Percentiles rank a stretch among this genome's conserved stretches.
phyloP scores from a whole-genome alignment of 2,113 vertebrate species.

The Hemiprocne comata region DNA sequence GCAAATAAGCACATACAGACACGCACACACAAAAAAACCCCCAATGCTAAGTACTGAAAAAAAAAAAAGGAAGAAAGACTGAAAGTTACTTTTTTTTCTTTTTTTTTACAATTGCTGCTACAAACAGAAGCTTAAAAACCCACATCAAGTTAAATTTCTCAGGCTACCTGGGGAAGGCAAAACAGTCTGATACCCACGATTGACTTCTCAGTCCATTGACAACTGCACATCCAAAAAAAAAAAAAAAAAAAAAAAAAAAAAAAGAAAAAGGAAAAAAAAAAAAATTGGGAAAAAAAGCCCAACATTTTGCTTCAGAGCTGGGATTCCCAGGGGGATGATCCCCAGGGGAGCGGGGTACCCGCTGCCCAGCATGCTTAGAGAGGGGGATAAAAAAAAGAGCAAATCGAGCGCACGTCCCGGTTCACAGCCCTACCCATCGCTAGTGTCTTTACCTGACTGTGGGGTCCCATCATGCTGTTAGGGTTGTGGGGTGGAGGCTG shows the following conservation, averaged over 20 bases:
- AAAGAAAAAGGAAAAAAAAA: not conserved
- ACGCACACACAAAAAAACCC: slow-evolving; percentile 33
- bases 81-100: not conserved
- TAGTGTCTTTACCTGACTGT: slow-evolving; percentile 95
- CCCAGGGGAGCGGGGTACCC: not conserved
- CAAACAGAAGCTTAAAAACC: slow-evolving; percentile 52
- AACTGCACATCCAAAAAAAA: slow-evolving; percentile 12
- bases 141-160: slow-evolving; percentile 26
- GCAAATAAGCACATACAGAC: slow-evolving; percentile 66
- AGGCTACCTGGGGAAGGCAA: slow-evolving; percentile 48
- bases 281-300: not conserved
- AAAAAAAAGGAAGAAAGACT: slow-evolving; percentile 18
- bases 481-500: slow-evolving; percentile 97
- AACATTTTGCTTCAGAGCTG: not conserved
- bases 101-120: slow-evolving; percentile 36
- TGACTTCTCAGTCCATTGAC: slow-evolving; percentile 50
- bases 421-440: slow-evolving; percentile 69
- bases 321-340: not conserved
- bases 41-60: slow-evolving; percentile 31
- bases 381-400: not conserved
- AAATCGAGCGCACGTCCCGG: slow-evolving; percentile 51
- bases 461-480: slow-evolving; percentile 99
- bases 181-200: slow-evolving; percentile 39
- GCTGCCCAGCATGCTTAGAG: slow-evolving; percentile 58
- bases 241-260: not conserved